Evolutionary conservation across 2,797 vertebrate genomes (phyloP).

Genomic region (Lagocephalus sceleratus): DNA sequence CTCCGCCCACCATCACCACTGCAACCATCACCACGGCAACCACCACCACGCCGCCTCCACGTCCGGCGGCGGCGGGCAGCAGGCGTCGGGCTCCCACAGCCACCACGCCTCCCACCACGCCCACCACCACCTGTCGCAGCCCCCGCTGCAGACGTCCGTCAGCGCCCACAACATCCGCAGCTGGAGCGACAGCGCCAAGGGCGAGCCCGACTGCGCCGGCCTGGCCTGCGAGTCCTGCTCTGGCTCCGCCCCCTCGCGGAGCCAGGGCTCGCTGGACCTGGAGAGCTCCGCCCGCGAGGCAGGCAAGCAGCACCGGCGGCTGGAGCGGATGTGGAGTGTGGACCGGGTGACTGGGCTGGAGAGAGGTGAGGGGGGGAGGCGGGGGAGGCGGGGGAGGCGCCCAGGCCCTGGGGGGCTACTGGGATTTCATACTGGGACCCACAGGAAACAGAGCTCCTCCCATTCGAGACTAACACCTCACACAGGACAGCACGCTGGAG

Average conservation of each 20-base stretch:
- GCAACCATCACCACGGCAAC: conserved; percentile 57
- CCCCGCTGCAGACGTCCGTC: conserved; percentile 80
- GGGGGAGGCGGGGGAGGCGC: conserved; percentile 61
- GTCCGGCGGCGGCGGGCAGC: conserved; percentile 36
- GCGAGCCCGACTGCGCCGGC: conserved; percentile 72
- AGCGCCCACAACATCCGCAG: conserved; percentile 82
- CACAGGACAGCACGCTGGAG: no score
- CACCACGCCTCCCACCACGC: conserved; percentile 72
- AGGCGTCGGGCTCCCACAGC: conserved; percentile 52
- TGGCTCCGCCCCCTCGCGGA: conserved; percentile 66
- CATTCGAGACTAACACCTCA: no score
- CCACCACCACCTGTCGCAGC: conserved; percentile 76
- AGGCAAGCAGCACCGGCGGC: conserved; percentile 83
- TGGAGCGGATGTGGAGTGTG: conserved; percentile 93
- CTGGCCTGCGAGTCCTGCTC: conserved; percentile 76
- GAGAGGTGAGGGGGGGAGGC: conserved; percentile 77
- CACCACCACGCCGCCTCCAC: conserved; percentile 62
- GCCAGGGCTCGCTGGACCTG: conserved; percentile 86
- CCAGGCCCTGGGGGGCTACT: conserved; percentile 37
- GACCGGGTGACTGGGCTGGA: conserved; percentile 88
- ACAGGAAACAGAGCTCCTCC: conserved; percentile 29
- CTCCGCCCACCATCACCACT: conserved; percentile 32
- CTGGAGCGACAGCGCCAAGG: conserved; percentile 76
- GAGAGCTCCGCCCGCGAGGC: conserved; percentile 81
- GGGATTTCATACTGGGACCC: conserved; percentile 32